These are phyloP conservation scores for Peromyscus attwateri DNA, from an alignment of 2,797 vertebrate species.

Conservation along the genomic window DNA sequence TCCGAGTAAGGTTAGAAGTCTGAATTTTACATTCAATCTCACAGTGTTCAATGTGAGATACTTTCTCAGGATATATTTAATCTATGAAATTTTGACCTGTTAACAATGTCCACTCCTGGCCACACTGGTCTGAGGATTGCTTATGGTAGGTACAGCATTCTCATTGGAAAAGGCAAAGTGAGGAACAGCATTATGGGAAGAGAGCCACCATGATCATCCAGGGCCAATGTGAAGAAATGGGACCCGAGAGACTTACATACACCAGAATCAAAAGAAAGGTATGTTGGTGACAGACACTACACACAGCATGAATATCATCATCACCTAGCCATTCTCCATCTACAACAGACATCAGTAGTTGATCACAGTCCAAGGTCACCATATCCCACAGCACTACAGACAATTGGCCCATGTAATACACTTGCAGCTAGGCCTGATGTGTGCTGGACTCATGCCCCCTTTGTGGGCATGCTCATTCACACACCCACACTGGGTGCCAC, in stretches of 20 bases:
- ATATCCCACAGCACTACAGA: neutral
- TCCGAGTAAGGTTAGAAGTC: neutral
- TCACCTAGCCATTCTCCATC: neutral
- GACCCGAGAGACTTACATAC: neutral
- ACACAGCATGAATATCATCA: neutral
- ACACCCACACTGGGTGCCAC: too few species aligned
- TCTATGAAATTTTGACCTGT: too few species aligned
- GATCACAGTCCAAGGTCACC: neutral
- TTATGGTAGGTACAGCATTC: fast-evolving
- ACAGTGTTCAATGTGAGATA: too few species aligned
- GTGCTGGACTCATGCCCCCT: neutral
- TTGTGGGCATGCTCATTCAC: neutral
- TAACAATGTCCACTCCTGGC: neutral
- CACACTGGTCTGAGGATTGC: neutral
- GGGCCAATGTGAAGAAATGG: neutral
- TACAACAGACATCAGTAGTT: neutral
- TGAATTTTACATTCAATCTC: neutral
- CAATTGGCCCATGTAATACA: too few species aligned
- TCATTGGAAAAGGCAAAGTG: too few species aligned
- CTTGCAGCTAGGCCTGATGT: neutral
- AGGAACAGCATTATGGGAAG: neutral
- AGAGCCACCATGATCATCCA: neutral
- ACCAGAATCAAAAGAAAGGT: neutral
- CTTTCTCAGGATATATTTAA: neutral
- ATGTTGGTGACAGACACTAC: neutral